A percentile compares a stretch with the other conserved stretches of the same genome.
Evolutionary conservation across 2,888 invertebrate species (phyloP).

Genomic region (Nomada goodeniana): DNA sequence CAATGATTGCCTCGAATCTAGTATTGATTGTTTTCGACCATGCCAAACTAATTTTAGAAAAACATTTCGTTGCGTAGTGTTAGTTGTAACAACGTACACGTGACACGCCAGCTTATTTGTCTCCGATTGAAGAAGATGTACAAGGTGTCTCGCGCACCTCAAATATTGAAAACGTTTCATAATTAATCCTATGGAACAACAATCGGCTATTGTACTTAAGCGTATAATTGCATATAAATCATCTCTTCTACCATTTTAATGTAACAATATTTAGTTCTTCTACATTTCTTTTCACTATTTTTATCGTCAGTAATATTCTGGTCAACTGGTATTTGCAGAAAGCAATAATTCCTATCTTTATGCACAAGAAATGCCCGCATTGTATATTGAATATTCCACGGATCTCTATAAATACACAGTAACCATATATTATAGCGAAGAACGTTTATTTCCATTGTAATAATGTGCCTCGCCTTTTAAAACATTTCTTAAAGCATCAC

Average conservation of each 20-base stretch:
- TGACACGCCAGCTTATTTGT: neutral
- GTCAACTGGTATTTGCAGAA: too few species aligned
- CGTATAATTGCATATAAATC: neutral
- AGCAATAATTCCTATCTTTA: neutral
- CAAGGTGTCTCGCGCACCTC: neutral
- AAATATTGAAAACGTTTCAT: neutral
- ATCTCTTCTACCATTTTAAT: neutral
- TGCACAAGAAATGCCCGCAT: neutral
- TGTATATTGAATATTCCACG: neutral
- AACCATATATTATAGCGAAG: neutral
- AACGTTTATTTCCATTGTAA: neutral
- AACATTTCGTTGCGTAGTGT: neutral
- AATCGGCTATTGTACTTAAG: neutral
- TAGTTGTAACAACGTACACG: neutral
- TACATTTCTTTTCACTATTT: neutral
- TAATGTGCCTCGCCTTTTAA: neutral
- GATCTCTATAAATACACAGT: neutral
- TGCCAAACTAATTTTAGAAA: conserved; percentile 19
- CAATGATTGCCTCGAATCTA: neutral
- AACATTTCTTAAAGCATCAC: neutral
- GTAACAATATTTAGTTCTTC: neutral
- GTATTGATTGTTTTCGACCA: conserved; percentile 2
- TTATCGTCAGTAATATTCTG: too few species aligned
- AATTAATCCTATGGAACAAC: neutral
- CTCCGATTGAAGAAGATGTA: neutral